Conservation (phyloP, 2,113 vertebrate genomes). For the Deroptyus accipitrinus region DNA sequence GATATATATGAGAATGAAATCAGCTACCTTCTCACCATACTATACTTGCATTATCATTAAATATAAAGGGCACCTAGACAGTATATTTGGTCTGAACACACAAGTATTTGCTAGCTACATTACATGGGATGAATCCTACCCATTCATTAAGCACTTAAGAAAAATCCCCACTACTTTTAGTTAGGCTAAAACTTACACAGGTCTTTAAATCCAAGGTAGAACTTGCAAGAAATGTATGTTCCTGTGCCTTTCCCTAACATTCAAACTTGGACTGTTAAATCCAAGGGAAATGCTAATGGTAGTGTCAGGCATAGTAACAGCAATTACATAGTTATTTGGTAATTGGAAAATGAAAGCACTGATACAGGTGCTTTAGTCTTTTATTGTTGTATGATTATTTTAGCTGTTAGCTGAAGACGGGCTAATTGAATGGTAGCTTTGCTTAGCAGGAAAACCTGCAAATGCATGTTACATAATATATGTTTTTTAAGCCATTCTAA, state of each 20-base stretch:
- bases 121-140: background rate
- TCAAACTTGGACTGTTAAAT: background rate
- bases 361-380: background rate
- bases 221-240: background rate
- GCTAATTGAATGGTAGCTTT: conserved; percentile 33
- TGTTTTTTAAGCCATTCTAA: background rate
- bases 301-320: background rate
- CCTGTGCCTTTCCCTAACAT: background rate
- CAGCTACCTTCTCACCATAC: background rate
- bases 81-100: background rate
- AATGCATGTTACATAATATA: background rate
- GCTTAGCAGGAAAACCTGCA: background rate
- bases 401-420: background rate
- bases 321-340: background rate
- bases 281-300: background rate
- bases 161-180: background rate
- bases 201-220: background rate
- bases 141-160: background rate
- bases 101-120: background rate
- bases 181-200: background rate
- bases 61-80: background rate
- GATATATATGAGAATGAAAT: background rate
- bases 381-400: background rate
- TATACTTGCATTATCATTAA: background rate
- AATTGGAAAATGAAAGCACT: background rate